These are phyloP conservation scores for Shinisaurus crocodilurus DNA, from an alignment of 2,113 vertebrate genomes.

Conservation along the genomic window DNA sequence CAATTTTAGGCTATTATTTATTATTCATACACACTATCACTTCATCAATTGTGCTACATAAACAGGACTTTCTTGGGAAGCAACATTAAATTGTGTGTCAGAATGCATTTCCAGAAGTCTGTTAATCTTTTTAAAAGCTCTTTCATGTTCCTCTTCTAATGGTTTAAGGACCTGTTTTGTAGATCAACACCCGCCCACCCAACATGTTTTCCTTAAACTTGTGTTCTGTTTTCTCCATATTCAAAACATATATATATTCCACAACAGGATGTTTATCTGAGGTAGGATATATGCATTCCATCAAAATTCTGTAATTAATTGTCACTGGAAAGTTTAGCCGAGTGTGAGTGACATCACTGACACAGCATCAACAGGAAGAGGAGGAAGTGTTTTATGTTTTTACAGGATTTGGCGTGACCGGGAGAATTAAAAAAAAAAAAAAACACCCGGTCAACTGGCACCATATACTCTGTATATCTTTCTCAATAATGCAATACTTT, in stretches of 20 bases:
- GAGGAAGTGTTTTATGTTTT: constrained; percentile 77
- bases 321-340: constrained; percentile 74
- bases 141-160: constrained; percentile 48
- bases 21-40: background rate
- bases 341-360: constrained; percentile 75
- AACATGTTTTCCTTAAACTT: constrained; percentile 69
- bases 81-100: constrained; percentile 67
- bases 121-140: constrained; percentile 52
- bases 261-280: constrained; percentile 78
- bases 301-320: constrained; percentile 68
- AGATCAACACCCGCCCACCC: constrained; percentile 50
- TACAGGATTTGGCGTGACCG: constrained; percentile 72
- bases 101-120: constrained; percentile 61
- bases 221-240: constrained; percentile 67
- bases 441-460: constrained; percentile 58
- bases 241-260: constrained; percentile 65
- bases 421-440: constrained; percentile 70
- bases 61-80: constrained; percentile 44
- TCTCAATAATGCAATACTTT: constrained; percentile 36
- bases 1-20: background rate
- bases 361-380: constrained; percentile 76
- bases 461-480: constrained; percentile 49
- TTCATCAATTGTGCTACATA: constrained; percentile 47
- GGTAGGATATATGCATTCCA: constrained; percentile 73
- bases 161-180: constrained; percentile 63